A percentile compares a stretch with the other conserved stretches of the same genome.
Conservation (phyloP, 1,140 invertebrate species). For the Mamestra configurata region DNA sequence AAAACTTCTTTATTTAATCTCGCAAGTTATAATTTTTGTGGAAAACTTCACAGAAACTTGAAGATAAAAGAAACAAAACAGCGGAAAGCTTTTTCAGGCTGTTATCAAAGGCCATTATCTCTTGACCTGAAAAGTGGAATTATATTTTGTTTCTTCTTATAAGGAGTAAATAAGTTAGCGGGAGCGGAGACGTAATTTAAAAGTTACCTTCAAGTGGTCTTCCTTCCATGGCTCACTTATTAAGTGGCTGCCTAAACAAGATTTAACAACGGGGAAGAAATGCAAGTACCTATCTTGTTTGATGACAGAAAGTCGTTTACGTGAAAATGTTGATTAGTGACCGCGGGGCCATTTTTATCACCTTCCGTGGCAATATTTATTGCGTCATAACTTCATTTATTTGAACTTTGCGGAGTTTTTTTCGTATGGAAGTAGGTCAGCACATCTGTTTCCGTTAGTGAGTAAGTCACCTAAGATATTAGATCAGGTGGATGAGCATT, state of each 20-base stretch:
- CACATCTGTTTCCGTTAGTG: conserved; percentile 7
- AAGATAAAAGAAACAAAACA: conserved; percentile 85
- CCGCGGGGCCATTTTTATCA: conserved; percentile 11
- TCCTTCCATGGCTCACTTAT: conserved; percentile 65
- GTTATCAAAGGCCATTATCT: conserved; percentile 86
- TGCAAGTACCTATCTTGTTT: conserved; percentile 60
- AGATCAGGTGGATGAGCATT: conserved; percentile 21
- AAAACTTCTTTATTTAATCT: conserved; percentile 85
- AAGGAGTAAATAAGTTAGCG: conserved; percentile 84
- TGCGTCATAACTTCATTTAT: conserved; percentile 34
- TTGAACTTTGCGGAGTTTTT: neutral
- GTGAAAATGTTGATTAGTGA: conserved; percentile 45
- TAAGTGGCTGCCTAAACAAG: conserved; percentile 63
- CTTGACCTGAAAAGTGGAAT: conserved; percentile 84
- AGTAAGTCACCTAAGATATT: conserved; percentile 17
- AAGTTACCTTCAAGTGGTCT: conserved; percentile 75
- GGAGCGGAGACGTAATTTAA: conserved; percentile 81
- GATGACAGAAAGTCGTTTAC: conserved; percentile 54
- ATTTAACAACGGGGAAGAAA: conserved; percentile 63
- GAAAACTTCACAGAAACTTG: conserved; percentile 80
- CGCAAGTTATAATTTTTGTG: conserved; percentile 84
- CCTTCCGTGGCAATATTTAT: conserved; percentile 20
- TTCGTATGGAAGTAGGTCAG: conserved; percentile 10
- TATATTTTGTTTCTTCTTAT: conserved; percentile 83
- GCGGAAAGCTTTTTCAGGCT: conserved; percentile 84